Conservation (phyloP, 2,888 invertebrate species). For the Lutraria lutraria region DNA sequence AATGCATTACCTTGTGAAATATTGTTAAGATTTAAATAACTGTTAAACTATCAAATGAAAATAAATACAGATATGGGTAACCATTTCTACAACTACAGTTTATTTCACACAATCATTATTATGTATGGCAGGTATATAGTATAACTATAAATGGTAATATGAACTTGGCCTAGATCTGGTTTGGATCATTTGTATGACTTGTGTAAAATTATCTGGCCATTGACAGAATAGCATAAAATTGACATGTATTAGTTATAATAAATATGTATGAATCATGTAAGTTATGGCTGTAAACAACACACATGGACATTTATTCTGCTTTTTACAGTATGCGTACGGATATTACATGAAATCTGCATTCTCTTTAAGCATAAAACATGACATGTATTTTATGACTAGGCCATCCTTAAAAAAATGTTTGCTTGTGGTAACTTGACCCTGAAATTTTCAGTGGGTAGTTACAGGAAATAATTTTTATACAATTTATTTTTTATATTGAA, state of each 20-base stretch:
- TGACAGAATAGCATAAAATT: not conserved
- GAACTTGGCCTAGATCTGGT: slow-evolving; percentile 7
- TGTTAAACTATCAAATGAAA: slow-evolving; percentile 11
- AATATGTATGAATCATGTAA: not conserved
- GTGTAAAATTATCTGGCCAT: not conserved
- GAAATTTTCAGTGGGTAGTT: too few relatives aligned
- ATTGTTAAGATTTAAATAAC: not conserved
- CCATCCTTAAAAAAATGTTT: too few relatives aligned
- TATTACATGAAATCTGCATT: not conserved
- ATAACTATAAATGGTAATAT: slow-evolving; percentile 5
- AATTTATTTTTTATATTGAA: too few relatives aligned
- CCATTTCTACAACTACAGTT: too few relatives aligned
- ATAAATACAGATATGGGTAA: not conserved
- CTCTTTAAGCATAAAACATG: not conserved
- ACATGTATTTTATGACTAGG: not conserved
- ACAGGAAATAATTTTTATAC: too few relatives aligned
- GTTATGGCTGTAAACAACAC: slow-evolving; percentile 1
- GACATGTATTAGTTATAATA: not conserved
- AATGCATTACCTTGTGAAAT: not conserved
- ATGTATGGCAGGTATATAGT: not conserved
- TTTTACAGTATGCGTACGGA: not conserved
- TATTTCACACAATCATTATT: slow-evolving; percentile 2
- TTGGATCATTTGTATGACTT: slow-evolving; percentile 5
- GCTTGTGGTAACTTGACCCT: too few relatives aligned
- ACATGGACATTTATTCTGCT: not conserved